Conservation (phyloP, 2,797 vertebrate genomes). For the Merluccius polli region DNA sequence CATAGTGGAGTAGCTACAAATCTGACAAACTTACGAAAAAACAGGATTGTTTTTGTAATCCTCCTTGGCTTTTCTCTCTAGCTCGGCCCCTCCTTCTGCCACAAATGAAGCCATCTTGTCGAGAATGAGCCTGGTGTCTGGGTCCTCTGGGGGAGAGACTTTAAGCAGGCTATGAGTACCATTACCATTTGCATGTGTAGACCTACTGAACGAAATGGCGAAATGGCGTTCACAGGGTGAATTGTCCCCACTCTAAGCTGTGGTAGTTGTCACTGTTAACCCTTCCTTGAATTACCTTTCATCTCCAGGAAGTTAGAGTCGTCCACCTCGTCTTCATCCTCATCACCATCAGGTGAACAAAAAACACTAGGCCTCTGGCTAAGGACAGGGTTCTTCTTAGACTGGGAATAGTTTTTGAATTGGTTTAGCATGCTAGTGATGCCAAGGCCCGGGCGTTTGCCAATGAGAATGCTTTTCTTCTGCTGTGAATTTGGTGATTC, state of each 20-base stretch:
- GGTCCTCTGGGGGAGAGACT: slow-evolving; percentile 99
- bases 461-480: slow-evolving; percentile 79
- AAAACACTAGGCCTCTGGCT: slow-evolving; percentile 86
- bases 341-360: slow-evolving; percentile 81
- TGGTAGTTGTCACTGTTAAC: background rate
- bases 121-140: slow-evolving; percentile 86
- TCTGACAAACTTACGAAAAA: slow-evolving; percentile 80
- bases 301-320: slow-evolving; percentile 88
- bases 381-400: slow-evolving; percentile 80
- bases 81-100: slow-evolving; percentile 88
- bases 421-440: slow-evolving; percentile 83
- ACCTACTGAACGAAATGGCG: too few species aligned
- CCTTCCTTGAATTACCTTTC: slow-evolving; percentile 83
- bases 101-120: slow-evolving; percentile 96
- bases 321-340: slow-evolving; percentile 83
- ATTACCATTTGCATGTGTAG: slow-evolving; percentile 79
- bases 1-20: background rate
- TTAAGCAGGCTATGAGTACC: slow-evolving; percentile 98
- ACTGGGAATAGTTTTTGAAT: slow-evolving; percentile 82
- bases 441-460: slow-evolving; percentile 80
- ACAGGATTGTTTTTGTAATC: slow-evolving; percentile 92
- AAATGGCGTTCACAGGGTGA: slow-evolving; percentile 66
- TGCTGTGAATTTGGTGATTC: slow-evolving; percentile 37
- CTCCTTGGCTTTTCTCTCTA: slow-evolving; percentile 92
- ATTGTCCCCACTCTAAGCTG: background rate